Base-by-base conservation (phyloP, 2,888 invertebrate species). In the Pammene fasciana region DNA sequence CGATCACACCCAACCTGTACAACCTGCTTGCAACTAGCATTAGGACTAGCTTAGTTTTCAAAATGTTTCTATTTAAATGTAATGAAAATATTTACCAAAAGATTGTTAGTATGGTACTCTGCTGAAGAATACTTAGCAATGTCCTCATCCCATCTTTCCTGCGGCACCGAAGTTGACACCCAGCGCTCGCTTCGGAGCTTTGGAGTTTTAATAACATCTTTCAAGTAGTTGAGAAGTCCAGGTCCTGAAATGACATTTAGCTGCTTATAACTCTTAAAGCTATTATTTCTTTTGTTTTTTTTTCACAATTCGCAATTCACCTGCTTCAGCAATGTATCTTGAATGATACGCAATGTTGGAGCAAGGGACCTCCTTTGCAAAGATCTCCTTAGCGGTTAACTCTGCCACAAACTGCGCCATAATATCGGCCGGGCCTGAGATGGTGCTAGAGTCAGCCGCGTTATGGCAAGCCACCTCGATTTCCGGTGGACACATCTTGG, bases 341-440 rank as follows among this genome's bases (percentile, higher is more conserved):
- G 97, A 97, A 82, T 98, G 98, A 81, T 97, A 98, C 0, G 98
- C 97, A 72, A 97, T 97, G 76, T 97, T 97, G 14, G 97, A 95
- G 73, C 96, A 96, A 4, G 87, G 87, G 1, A 90, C 90, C 75
- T 90, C 90, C 48, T 85, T 89, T 0, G 89, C 90, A 57, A 90
- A 90, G 14, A 89, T 82, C 1, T 81, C 79, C 46, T 84, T 79
- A 10, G 79, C 79, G 9, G 83, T 83, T 94, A 91, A 72, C 16
- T 79, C 64, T 0, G 78, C 91, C 0, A 95, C 94, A 74, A 95
- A 95, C 34, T 87, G 86, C 65, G 89, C 88, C 88, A 96, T 94
- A 11, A 90, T 90, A 41, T 94, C 94, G 0, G 93, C 92, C 0
- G 96, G 96, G 0, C 97, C 97, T 5, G 97, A 97, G 67, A 97